These are phyloP conservation scores for Ormyrus nitidulus DNA, from an alignment of 2,888 invertebrate genomes.

Conservation along the genomic window DNA sequence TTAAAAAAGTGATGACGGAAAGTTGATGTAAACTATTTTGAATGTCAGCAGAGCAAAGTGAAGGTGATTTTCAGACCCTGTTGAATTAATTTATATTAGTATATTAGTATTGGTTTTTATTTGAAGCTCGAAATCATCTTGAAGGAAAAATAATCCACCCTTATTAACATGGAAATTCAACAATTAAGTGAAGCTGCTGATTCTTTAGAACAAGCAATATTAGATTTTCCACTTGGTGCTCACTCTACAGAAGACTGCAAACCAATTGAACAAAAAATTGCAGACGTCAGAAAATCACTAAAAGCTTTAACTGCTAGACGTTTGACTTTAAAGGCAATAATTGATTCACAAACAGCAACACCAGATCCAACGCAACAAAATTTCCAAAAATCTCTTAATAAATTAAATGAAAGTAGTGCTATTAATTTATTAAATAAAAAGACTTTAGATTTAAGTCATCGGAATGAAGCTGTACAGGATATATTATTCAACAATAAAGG, in stretches of 20 bases:
- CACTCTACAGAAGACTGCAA: slow-evolving; percentile 60
- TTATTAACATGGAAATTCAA: slow-evolving; percentile 47
- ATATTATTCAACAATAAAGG: slow-evolving; percentile 55
- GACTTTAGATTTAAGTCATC: slow-evolving; percentile 57
- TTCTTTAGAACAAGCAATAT: slow-evolving; percentile 49
- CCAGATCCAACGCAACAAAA: slow-evolving; percentile 10
- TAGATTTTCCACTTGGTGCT: slow-evolving; percentile 61
- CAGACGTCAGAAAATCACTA: slow-evolving; percentile 51
- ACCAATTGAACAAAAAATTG: slow-evolving; percentile 61
- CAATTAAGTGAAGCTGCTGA: slow-evolving; percentile 50
- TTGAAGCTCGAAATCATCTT: no score
- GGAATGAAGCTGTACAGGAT: slow-evolving; percentile 58
- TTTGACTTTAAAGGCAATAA: slow-evolving; percentile 58
- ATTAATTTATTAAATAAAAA: slow-evolving; percentile 54
- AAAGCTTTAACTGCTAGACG: slow-evolving; percentile 58
- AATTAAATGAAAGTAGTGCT: slow-evolving; percentile 54
- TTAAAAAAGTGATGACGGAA: no score
- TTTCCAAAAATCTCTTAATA: slow-evolving; percentile 26
- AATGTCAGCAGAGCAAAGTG: no score
- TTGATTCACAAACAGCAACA: slow-evolving; percentile 34
- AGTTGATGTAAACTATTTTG: no score
- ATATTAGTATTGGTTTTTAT: no score
- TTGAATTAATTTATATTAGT: no score
- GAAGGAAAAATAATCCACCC: no score
- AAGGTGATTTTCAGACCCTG: no score